These are phyloP conservation scores for Rachycentron canadum DNA, from an alignment of 2,797 vertebrate species.

Conservation along the genomic window DNA sequence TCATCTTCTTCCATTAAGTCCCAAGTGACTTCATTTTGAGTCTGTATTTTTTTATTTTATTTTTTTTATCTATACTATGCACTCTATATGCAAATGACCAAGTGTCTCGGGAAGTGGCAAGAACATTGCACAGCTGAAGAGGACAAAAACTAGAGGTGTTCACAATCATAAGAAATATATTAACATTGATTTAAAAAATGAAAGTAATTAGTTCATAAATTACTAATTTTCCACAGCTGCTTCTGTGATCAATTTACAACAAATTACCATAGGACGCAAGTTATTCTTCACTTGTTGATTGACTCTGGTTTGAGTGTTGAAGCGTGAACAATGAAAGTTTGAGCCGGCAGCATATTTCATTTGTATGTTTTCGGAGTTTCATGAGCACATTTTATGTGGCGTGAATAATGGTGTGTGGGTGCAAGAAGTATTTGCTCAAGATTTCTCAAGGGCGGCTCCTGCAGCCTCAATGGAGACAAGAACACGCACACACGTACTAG, in stretches of 20 bases:
- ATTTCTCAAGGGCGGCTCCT: conserved; percentile 54
- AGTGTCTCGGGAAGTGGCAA: conserved; percentile 28
- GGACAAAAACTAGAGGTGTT: conserved; percentile 14
- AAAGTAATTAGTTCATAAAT: conserved; percentile 19
- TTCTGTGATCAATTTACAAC: conserved; percentile 20
- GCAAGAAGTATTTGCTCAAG: conserved; percentile 51
- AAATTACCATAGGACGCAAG: not conserved
- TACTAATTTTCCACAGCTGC: conserved; percentile 2
- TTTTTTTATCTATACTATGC: conserved; percentile 58
- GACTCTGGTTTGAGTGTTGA: not conserved
- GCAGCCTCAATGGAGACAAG: conserved; percentile 43
- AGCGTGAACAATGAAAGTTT: conserved; percentile 13
- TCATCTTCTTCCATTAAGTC: conserved; percentile 58
- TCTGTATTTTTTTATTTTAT: conserved; percentile 3
- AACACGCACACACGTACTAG: conserved; percentile 13
- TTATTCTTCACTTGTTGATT: conserved; percentile 14
- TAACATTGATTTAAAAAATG: conserved; percentile 42
- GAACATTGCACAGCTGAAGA: conserved; percentile 5
- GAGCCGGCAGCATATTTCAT: conserved; percentile 27
- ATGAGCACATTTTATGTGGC: conserved; percentile 18
- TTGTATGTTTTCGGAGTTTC: conserved; percentile 27
- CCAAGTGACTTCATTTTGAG: conserved; percentile 61
- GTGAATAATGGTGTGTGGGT: conserved; percentile 31
- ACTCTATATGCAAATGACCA: conserved; percentile 76
- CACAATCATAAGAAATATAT: conserved; percentile 14